Conservation (phyloP, 2,797 vertebrate genomes). For the Alauda arvensis region DNA sequence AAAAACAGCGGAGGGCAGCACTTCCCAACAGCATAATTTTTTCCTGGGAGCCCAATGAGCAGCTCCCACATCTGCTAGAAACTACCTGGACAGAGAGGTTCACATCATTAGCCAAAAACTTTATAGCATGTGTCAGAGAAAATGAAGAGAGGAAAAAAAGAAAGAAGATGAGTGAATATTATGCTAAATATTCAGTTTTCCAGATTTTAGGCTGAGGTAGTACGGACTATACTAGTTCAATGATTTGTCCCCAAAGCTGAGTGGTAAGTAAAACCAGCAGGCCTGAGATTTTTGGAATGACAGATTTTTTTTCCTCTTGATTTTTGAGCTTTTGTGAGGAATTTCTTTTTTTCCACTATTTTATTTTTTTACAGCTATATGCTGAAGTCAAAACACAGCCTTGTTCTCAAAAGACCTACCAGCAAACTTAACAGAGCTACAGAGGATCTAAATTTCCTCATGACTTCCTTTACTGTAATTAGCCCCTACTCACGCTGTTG, state of each 20-base stretch:
- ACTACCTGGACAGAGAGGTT: neutral
- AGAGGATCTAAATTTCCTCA: neutral
- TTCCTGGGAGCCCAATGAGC: neutral
- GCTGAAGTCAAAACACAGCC: neutral
- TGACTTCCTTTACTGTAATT: neutral
- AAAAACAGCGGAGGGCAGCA: neutral
- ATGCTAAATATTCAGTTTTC: neutral
- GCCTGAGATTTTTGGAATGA: neutral
- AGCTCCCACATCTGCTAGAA: neutral
- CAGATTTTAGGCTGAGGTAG: neutral
- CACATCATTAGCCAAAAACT: neutral
- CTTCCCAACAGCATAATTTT: neutral
- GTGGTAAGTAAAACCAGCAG: neutral
- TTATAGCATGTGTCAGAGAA: neutral
- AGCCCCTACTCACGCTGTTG: conserved; percentile 83
- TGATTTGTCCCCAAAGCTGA: neutral
- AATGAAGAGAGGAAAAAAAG: neutral
- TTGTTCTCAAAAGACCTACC: neutral
- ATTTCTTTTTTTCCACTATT: neutral
- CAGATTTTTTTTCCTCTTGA: neutral
- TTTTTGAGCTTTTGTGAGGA: neutral
- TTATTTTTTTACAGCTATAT: neutral
- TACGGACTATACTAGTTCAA: neutral
- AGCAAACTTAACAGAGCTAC: neutral
- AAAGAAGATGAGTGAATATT: neutral